These are phyloP conservation scores for Osedax fenrisi DNA, from an alignment of 2,888 invertebrate species.

Conservation along the genomic window DNA sequence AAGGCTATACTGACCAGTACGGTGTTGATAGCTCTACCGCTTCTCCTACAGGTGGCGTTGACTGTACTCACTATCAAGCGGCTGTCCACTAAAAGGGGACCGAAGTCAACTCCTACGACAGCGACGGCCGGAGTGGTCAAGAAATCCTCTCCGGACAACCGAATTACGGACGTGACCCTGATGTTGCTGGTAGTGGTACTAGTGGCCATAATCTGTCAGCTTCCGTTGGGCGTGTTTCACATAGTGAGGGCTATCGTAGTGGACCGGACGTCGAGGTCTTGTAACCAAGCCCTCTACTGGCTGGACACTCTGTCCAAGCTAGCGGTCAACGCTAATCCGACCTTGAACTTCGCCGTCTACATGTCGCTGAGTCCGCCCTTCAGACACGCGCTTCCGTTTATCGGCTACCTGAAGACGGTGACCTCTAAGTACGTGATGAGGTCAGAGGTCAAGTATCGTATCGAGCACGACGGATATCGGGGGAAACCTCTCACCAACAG, in stretches of 20 bases:
- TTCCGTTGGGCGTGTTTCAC: constrained; percentile 36
- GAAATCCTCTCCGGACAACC: constrained; percentile 20
- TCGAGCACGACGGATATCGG: no score
- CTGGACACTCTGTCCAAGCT: constrained; percentile 37
- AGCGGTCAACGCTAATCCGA: constrained; percentile 36
- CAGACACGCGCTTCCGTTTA: constrained; percentile 33
- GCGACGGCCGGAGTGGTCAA: constrained; percentile 9
- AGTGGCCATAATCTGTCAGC: constrained; percentile 36
- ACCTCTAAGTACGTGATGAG: no score
- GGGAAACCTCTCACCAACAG: no score
- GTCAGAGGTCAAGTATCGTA: no score
- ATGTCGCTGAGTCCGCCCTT: constrained; percentile 35
- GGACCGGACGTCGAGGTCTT: constrained; percentile 25
- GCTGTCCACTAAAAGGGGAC: no score
- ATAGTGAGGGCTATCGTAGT: constrained; percentile 35
- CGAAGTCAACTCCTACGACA: not conserved
- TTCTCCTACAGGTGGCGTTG: constrained; percentile 33
- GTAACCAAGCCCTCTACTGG: constrained; percentile 35
- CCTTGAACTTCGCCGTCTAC: constrained; percentile 36
- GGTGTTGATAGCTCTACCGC: constrained; percentile 34
- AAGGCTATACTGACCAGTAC: constrained; percentile 36
- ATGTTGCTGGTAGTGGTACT: constrained; percentile 35
- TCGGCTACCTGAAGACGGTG: no score
- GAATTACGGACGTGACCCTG: constrained; percentile 33
- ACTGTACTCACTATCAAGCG: constrained; percentile 33